These are phyloP conservation scores for Clarias pachynema DNA, from an alignment of 2,797 vertebrate genomes.

Conservation along the genomic window DNA sequence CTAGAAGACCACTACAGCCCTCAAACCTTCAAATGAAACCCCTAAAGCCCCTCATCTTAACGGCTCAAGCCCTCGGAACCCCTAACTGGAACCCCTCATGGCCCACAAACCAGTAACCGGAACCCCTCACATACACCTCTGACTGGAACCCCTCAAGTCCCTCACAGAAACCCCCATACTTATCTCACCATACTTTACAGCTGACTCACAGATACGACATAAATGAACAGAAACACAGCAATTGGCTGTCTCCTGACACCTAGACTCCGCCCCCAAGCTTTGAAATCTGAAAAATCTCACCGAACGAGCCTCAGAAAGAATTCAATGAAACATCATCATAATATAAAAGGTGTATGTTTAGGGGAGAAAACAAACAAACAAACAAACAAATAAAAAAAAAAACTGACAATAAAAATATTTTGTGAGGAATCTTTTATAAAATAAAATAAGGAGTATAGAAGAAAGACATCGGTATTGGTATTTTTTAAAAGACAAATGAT, in stretches of 20 bases:
- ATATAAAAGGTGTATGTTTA: background rate
- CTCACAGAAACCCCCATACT: background rate
- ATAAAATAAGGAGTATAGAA: background rate
- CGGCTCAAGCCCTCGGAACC: too few relatives aligned
- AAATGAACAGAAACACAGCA: background rate
- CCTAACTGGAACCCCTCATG: too few relatives aligned
- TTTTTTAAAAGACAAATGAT: background rate
- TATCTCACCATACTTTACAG: too few relatives aligned
- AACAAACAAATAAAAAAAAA: background rate
- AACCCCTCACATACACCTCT: too few relatives aligned
- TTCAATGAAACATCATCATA: background rate
- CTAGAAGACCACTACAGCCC: too few relatives aligned
- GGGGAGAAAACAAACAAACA: background rate
- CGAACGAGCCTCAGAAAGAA: background rate
- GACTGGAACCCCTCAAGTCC: background rate
- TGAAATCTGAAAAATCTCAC: background rate
- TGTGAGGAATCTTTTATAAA: background rate
- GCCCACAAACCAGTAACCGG: too few relatives aligned
- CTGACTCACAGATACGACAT: background rate
- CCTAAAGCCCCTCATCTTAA: too few relatives aligned
- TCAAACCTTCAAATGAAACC: too few relatives aligned
- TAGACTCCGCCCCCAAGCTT: background rate
- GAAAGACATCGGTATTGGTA: background rate
- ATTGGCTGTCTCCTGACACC: background rate
- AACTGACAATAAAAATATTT: too few relatives aligned